phyloP scores from a whole-genome alignment of 2,797 vertebrate genomes.

The Champsocephalus esox region DNA sequence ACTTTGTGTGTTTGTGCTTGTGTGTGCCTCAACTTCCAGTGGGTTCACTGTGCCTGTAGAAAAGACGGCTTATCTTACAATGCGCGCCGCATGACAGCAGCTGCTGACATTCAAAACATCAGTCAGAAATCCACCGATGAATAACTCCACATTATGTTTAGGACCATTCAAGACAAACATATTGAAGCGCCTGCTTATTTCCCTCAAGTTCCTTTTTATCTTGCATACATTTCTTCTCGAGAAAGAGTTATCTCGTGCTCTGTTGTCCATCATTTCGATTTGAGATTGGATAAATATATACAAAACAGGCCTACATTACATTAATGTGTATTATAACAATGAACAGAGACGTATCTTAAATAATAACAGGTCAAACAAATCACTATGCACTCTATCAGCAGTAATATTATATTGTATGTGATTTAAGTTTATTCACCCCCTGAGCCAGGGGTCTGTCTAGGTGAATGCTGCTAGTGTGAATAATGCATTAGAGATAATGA shows the following conservation, averaged over 20 bases:
- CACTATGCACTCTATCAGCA: conserved; percentile 23
- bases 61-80: conserved; percentile 53
- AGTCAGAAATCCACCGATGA: conserved; percentile 59
- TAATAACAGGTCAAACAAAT: conserved; percentile 7
- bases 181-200: conserved; percentile 26
- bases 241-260: conserved; percentile 13
- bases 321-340: neutral
- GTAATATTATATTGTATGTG: conserved; percentile 37
- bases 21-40: conserved; percentile 40
- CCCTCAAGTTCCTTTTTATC: conserved; percentile 36
- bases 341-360: neutral
- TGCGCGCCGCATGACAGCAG: conserved; percentile 57
- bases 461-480: conserved; percentile 72
- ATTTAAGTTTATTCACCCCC: conserved; percentile 52
- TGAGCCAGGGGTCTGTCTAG: conserved; percentile 60
- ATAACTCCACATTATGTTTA: conserved; percentile 57
- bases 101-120: conserved; percentile 73
- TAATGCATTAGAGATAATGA: conserved; percentile 78
- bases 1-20: neutral
- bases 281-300: neutral
- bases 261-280: conserved; percentile 20
- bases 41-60: conserved; percentile 27
- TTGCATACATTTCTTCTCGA: conserved; percentile 39
- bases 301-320: neutral
- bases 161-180: conserved; percentile 49